Base-by-base conservation (phyloP, 2,113 vertebrate genomes). In the Raja brachyura region DNA sequence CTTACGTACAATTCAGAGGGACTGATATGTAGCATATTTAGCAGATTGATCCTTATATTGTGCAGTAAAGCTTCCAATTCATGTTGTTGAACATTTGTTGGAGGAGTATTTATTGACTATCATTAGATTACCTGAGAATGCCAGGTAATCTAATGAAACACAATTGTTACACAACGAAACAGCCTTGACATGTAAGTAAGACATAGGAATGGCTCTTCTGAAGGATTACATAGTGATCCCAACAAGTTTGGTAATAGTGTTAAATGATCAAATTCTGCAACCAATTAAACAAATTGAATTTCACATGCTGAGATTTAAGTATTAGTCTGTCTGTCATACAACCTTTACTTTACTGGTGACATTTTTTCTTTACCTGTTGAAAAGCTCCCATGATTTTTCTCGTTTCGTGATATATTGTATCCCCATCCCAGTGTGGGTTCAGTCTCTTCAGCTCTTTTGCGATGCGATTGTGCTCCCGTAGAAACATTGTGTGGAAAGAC, bases 391-490 rank as follows among this genome's bases (percentile, higher is more conserved):
- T 93, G 94, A 97, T 97, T 94, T 97, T 97, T 77, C 97, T 96
- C 18, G 96, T 66, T 93, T 97, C 96, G 77, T 97, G 96, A 94
- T 96, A 97, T 74, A 96, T 94, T 0, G 94, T 96, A 93, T 97
- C 96, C 25, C 96, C 95, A 94, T 95, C 95, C 96, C 96, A 97
- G 0, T 95, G 94, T 0, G 94, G 96, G 94, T 97, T 97, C 0
- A 96, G 4, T 3, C 33, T 93, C 75, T 93, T 95, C 78, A 97
- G 95, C 3, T 61, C 63, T 5, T 95, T 95, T 6, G 96, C 96
- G 93, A 97, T 93, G 1, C 97, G 96, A 95, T 97, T 97, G 93
- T 97, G 97, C 75, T 97, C 96, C 4, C 96, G 96, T 93, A 97
- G 0, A n/a, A 97, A 96, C 76, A 97, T 31, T 0, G 96, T 96